Evolutionary conservation across 1,140 invertebrate genomes (phyloP), one percentile per base, ranked within the genome.

Genomic region (Saccostrea echinata): DNA sequence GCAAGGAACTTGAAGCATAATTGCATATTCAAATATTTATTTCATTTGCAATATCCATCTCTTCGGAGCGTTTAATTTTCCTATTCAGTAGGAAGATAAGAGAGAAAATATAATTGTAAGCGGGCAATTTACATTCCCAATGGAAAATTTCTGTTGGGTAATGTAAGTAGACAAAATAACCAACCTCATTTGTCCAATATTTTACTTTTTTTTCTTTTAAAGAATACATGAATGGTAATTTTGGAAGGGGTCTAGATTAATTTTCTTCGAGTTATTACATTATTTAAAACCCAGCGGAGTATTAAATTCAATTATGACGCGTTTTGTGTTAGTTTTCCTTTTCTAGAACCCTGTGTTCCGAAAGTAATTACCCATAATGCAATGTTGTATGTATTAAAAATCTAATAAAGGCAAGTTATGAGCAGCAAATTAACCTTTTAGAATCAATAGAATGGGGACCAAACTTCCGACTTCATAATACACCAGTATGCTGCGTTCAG

Each of bases 381-480:
- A 76, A 76, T 76, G 68, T 27, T 30, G 27, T 76, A 76, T 33
- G 68, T 27, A 76, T 76, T 76, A 76, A 33, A 76, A 27, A 76
- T 76, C 68, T 76, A 76, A 76, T 76, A 76, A 76, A 30, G 68
- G 30, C 33, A 76, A 76, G 68, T 76, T 76, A 76, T 76, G 68
- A 16, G 27, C 27, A 76, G 68, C 24, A 76, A 76, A 76, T 76
- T 27, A 13, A 76, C 68, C 27, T 24, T 27, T 30, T 27, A 33
- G 11, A 76, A 76, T 76, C 68, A 76, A 76, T 76, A 76, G 27
- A 33, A 30, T 76, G 33, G 33, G 68, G 68, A 18, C 18, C n/a
- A 1, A 43, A 43, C 43, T 43, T 9, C 43, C 9, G 43, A 43
- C 43, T 43, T 43, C 43, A 9, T 2, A 43, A 8, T 6, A 43